Conservation (phyloP, 2,797 vertebrate species). For the Ateles fusciceps region DNA sequence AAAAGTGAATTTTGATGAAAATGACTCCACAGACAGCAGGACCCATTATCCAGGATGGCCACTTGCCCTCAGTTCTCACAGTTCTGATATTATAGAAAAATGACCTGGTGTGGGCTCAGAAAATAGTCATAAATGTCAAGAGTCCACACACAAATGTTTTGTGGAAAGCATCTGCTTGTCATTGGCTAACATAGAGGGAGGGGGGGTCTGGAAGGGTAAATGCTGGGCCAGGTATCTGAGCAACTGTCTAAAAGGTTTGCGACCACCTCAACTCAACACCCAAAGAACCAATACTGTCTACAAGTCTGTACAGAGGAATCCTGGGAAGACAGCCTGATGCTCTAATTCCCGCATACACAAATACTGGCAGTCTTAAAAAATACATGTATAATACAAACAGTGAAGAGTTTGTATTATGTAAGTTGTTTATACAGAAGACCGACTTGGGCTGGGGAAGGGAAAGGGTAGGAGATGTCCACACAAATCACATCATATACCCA, state of each 20-base stretch:
- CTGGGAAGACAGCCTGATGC: not conserved
- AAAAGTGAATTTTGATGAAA: not conserved
- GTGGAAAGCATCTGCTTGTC: not conserved
- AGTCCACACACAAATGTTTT: not conserved
- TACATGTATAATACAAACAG: not conserved
- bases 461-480: not conserved
- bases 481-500: not conserved
- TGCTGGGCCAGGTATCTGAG: too few species aligned
- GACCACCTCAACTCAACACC: not conserved
- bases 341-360: not conserved
- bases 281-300: not conserved
- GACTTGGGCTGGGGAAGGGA: not conserved
- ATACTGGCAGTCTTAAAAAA: not conserved
- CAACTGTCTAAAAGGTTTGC: not conserved
- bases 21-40: not conserved
- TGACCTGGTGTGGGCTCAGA: not conserved
- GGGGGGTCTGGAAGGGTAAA: not conserved
- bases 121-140: not conserved
- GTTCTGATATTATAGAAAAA: not conserved
- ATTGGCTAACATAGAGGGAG: fast-evolving
- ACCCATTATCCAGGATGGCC: not conserved
- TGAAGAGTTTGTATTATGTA: not conserved
- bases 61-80: not conserved
- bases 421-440: not conserved
- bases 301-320: not conserved